Evolutionary conservation across 2,113 vertebrate species (phyloP).

Genomic region (Pachycephala philippinensis): DNA sequence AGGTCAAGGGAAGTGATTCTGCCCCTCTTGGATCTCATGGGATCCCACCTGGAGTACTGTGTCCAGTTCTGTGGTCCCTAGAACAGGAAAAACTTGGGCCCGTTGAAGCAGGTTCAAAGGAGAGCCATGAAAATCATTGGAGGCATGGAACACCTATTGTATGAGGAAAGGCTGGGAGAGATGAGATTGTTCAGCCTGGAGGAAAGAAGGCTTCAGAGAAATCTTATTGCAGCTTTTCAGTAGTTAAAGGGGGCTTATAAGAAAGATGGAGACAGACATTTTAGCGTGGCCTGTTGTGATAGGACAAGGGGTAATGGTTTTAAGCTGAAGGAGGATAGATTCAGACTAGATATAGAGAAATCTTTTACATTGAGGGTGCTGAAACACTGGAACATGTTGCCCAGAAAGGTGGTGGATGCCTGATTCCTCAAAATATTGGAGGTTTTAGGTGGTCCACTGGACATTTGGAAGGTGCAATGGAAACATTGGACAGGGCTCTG

Average conservation of each 20-base stretch:
- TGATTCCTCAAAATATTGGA: background rate
- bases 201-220: background rate
- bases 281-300: background rate
- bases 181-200: background rate
- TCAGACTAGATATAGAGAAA: background rate
- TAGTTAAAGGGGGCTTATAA: background rate
- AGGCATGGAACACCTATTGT: background rate
- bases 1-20: background rate
- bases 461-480: background rate
- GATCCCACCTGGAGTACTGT: background rate
- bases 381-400: background rate
- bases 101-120: background rate
- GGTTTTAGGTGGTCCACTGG: background rate
- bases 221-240: background rate
- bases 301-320: background rate
- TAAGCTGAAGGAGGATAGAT: background rate
- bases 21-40: background rate
- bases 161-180: background rate
- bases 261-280: background rate
- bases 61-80: background rate
- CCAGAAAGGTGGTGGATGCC: background rate
- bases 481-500: fast-evolving
- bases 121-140: background rate
- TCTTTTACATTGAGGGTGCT: fast-evolving
- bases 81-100: background rate